Conservation (phyloP, 2,113 vertebrate species). For the Spheniscus mendiculus region DNA sequence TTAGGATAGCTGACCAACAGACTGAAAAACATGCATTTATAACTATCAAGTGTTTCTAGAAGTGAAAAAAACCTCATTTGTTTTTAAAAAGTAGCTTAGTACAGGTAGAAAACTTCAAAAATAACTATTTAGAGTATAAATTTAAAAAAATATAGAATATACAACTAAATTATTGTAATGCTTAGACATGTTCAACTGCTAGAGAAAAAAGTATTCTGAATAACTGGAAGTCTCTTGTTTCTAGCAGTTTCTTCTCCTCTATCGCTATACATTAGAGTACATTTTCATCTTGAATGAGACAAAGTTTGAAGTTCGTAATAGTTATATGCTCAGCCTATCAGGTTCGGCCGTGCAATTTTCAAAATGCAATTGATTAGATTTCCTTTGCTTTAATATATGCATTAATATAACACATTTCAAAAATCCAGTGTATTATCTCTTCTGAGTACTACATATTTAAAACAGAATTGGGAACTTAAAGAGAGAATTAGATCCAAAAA, state of each 20-base stretch:
- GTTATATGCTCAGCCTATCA: neutral
- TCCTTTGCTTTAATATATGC: neutral
- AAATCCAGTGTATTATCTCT: neutral
- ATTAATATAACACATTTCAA: neutral
- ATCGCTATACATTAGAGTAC: neutral
- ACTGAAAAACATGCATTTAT: neutral
- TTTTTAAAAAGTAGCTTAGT: neutral
- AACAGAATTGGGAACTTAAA: neutral
- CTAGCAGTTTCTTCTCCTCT: neutral
- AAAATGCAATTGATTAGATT: neutral
- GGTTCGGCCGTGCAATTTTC: neutral
- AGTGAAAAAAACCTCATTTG: neutral
- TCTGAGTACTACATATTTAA: neutral
- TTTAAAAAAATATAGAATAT: neutral
- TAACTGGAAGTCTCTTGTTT: neutral
- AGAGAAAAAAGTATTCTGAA: neutral
- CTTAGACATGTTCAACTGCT: neutral
- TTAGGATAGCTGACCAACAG: neutral
- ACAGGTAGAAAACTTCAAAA: neutral
- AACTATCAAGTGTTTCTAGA: neutral
- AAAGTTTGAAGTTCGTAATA: neutral
- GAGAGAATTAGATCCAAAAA: neutral
- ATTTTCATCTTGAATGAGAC: neutral
- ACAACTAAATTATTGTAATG: neutral
- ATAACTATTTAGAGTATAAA: neutral